These are phyloP conservation scores for Eublepharis macularius DNA, from an alignment of 2,113 vertebrate species.

Conservation along the genomic window DNA sequence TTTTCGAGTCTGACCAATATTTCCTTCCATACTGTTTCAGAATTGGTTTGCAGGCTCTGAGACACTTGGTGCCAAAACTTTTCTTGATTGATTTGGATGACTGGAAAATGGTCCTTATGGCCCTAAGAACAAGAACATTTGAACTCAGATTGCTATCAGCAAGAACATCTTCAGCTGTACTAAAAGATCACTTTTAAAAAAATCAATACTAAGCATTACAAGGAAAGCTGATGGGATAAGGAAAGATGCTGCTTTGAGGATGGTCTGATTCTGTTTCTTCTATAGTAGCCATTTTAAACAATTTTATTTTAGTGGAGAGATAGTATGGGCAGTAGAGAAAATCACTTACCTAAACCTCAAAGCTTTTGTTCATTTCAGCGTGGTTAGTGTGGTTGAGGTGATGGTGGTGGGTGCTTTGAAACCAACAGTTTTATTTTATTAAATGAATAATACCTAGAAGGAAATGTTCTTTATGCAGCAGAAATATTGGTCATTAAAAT, in stretches of 20 bases:
- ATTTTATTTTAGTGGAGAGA: neutral
- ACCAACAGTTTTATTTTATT: neutral
- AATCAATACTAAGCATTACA: slow-evolving; percentile 30
- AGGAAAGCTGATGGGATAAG: slow-evolving; percentile 21
- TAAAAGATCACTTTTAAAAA: slow-evolving; percentile 33
- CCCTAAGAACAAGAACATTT: slow-evolving; percentile 44
- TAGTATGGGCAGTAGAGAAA: neutral
- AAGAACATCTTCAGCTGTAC: slow-evolving; percentile 32
- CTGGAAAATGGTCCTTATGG: slow-evolving; percentile 60
- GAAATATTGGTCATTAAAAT: slow-evolving; percentile 20
- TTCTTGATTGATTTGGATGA: slow-evolving; percentile 32
- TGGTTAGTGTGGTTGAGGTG: neutral
- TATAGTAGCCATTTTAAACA: slow-evolving; percentile 10
- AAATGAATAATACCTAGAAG: neutral
- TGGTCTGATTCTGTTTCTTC: neutral
- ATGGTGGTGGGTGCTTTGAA: neutral
- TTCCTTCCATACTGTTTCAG: neutral
- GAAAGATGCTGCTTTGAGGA: neutral
- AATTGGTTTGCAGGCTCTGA: slow-evolving; percentile 14
- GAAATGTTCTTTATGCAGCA: neutral
- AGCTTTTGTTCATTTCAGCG: neutral
- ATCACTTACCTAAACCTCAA: slow-evolving; percentile 1
- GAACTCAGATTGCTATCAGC: slow-evolving; percentile 24
- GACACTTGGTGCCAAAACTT: slow-evolving; percentile 11
- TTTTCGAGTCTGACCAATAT: slow-evolving; percentile 6